Base-by-base conservation (phyloP, 2,888 invertebrate genomes). In the Callinectes sapidus region DNA sequence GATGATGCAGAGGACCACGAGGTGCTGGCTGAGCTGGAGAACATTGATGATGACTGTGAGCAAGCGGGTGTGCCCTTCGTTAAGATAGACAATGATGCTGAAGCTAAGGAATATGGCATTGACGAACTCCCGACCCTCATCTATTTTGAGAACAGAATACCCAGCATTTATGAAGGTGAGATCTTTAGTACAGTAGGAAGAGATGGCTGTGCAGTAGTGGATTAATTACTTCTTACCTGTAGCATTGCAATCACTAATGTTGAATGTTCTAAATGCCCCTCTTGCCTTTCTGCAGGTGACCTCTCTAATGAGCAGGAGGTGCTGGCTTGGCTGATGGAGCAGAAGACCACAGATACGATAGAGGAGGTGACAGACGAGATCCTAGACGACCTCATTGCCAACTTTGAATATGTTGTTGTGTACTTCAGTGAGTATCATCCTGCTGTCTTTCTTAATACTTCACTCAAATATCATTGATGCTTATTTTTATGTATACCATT, bases 311-410 rank as follows among this genome's bases (percentile, higher is more conserved):
- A 98, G 96, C 98, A 98, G 93, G 98, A 98, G 95, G 96, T 98
- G 1, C 96, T 98, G 71, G 98, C 98, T 90, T 98, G 98, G 98
- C 96, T 98, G 95, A 96, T 98, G 48, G 98, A 98, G 95, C 98
- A 98, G 95, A 95, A 95, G 88, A 97, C 97, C 95, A 97, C 97
- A 0, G 98, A 98, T 14, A 98, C 98, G 8, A 98, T 98, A 95
- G 98, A 98, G 96, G 98, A 98, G 96, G 98, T 98, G 81, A 98
- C 98, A 5, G 98, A 98, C 95, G 98, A 98, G 96, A 98, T 98
- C 95, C 96, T 98, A 48, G 96, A 97, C 94, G 97, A 97, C 95
- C 96, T 98, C 48, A 98, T 98, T 95, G 97, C 98, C 95, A 98
- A 98, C 95, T 98, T 98, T 95, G 98, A 98, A 96, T 98, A 98